phyloP scores from a whole-genome alignment of 1,140 invertebrate genomes.

The Diorhabda elongata region DNA sequence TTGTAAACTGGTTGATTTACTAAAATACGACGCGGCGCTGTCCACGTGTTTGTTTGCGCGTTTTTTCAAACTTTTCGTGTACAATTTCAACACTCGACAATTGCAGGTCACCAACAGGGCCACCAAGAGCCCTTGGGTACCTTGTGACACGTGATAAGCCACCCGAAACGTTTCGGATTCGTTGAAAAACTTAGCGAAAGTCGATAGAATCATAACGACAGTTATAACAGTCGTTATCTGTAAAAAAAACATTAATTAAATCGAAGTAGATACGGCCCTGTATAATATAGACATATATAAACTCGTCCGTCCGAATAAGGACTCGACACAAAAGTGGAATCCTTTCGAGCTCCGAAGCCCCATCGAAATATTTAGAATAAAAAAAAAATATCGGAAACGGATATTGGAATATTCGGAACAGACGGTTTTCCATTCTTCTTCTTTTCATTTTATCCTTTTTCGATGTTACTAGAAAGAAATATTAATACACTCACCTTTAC shows the following conservation, averaged over 20 bases:
- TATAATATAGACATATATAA: background rate
- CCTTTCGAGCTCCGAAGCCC: background rate
- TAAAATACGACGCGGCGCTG: slow-evolving; percentile 23
- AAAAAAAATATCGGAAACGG: too few species aligned
- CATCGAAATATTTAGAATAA: too few species aligned
- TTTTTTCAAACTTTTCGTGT: slow-evolving; percentile 41
- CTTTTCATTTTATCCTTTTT: background rate
- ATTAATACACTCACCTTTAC: slow-evolving; percentile 51
- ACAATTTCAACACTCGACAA: slow-evolving; percentile 51
- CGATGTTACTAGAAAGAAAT: background rate
- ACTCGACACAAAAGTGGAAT: background rate
- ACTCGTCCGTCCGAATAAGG: background rate
- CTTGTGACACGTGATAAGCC: slow-evolving; percentile 49
- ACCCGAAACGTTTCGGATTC: slow-evolving; percentile 47
- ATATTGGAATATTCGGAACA: background rate
- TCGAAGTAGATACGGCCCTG: background rate
- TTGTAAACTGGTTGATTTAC: slow-evolving; percentile 45
- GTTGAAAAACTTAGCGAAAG: slow-evolving; percentile 35
- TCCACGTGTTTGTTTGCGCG: slow-evolving; percentile 28
- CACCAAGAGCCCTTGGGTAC: slow-evolving; percentile 57
- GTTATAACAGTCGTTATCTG: slow-evolving; percentile 43
- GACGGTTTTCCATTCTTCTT: background rate
- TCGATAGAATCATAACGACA: slow-evolving; percentile 36
- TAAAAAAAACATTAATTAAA: slow-evolving; percentile 24
- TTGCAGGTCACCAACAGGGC: slow-evolving; percentile 63